Conservation (phyloP, 2,113 vertebrate species). For the Dicaeum eximium region DNA sequence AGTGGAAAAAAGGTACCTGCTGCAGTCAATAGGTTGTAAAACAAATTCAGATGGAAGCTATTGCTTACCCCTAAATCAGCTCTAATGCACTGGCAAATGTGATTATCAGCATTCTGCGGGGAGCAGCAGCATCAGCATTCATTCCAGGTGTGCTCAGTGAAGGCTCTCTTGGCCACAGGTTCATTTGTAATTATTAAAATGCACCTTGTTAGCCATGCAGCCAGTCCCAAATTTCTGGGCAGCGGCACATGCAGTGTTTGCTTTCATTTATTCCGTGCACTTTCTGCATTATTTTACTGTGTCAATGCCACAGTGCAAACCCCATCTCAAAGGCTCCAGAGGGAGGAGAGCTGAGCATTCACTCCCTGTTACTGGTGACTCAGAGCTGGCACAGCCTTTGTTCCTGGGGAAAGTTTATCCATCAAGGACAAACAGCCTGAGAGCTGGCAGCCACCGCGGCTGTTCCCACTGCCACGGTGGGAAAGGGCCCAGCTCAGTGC, state of each 20-base stretch:
- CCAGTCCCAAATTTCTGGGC: not conserved
- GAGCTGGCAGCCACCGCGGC: not conserved
- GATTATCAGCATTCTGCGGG: not conserved
- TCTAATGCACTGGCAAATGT: conserved; percentile 13
- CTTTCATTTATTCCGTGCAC: not conserved
- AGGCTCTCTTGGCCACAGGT: conserved; percentile 21
- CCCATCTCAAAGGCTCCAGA: not conserved
- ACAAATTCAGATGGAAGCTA: not conserved
- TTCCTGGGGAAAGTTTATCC: not conserved
- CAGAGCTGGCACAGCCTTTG: not conserved
- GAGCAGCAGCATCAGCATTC: conserved; percentile 20
- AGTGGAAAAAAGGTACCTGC: not conserved
- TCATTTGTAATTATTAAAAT: conserved; percentile 46
- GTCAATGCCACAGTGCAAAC: not conserved
- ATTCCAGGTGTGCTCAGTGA: conserved; percentile 4
- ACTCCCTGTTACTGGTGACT: not conserved
- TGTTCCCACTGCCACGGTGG: not conserved
- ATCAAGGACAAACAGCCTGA: not conserved
- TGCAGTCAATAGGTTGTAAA: not conserved
- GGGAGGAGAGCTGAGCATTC: not conserved
- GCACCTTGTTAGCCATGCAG: not conserved
- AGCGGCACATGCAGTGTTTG: not conserved
- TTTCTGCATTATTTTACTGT: not conserved
- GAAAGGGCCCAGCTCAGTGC: not conserved
- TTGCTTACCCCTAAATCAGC: conserved; percentile 39